phyloP scores from a whole-genome alignment of 2,888 invertebrate genomes.

The Amphipoea oculea region DNA sequence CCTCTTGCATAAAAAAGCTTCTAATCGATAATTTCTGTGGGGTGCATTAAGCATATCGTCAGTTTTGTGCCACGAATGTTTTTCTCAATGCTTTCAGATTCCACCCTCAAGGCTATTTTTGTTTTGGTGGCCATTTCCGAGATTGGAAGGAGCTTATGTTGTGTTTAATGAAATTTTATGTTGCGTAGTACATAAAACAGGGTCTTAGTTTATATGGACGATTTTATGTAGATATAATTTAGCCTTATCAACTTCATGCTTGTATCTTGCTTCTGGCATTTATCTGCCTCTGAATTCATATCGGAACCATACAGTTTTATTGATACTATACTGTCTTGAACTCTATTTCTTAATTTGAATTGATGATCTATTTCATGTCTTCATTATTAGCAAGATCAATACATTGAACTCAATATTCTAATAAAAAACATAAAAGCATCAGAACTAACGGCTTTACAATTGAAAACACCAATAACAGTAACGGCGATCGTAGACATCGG shows the following conservation, averaged over 20 bases:
- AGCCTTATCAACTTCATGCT: not conserved
- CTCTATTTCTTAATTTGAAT: slow-evolving; percentile 11
- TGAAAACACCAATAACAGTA: slow-evolving; percentile 80
- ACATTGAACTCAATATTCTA: slow-evolving; percentile 42
- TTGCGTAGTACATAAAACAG: slow-evolving; percentile 56
- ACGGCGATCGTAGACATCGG: slow-evolving; percentile 66
- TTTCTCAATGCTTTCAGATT: slow-evolving; percentile 89
- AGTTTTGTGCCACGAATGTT: slow-evolving; percentile 85
- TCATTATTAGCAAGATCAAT: slow-evolving; percentile 20
- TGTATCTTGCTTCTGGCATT: not conserved
- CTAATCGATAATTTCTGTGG: slow-evolving; percentile 91
- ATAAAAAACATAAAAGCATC: slow-evolving; percentile 60
- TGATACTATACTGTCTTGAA: too few species aligned
- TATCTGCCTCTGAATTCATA: slow-evolving; percentile 7
- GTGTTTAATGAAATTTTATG: slow-evolving; percentile 71
- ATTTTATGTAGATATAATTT: slow-evolving; percentile 48
- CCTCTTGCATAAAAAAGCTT: slow-evolving; percentile 91
- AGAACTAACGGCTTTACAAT: slow-evolving; percentile 78
- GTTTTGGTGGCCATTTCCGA: slow-evolving; percentile 85
- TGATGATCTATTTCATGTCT: slow-evolving; percentile 17
- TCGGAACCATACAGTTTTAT: not conserved
- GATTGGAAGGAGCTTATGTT: slow-evolving; percentile 78
- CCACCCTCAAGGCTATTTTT: slow-evolving; percentile 87
- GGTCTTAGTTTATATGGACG: slow-evolving; percentile 40
- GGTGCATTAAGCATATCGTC: slow-evolving; percentile 91